Conservation (phyloP, 2,888 invertebrate species). For the Calephelis perditalis region DNA sequence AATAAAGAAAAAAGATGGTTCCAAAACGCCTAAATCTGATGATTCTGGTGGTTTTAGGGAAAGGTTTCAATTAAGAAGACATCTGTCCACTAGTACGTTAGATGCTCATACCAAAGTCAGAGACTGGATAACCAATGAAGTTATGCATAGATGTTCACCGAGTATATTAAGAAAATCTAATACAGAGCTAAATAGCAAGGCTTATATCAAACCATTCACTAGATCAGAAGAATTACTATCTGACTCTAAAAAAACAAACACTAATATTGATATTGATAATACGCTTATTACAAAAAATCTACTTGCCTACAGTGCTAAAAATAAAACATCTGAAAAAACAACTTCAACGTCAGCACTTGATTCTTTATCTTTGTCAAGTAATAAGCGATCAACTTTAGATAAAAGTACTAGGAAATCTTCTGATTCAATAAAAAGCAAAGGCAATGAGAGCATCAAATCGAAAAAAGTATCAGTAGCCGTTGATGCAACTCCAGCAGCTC, state of each 20-base stretch:
- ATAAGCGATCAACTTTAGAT: slow-evolving; percentile 47
- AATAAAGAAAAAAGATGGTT: slow-evolving; percentile 72
- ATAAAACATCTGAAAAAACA: slow-evolving; percentile 65
- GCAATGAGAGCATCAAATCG: slow-evolving; percentile 66
- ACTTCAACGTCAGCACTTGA: slow-evolving; percentile 68
- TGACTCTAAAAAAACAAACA: slow-evolving; percentile 47
- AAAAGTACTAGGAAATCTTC: slow-evolving; percentile 58
- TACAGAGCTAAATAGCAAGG: slow-evolving; percentile 52
- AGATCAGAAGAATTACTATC: slow-evolving; percentile 68
- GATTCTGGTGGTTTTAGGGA: slow-evolving; percentile 78
- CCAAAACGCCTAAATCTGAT: slow-evolving; percentile 77
- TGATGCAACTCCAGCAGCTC: slow-evolving; percentile 86
- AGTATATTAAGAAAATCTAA: slow-evolving; percentile 78
- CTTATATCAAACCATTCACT: slow-evolving; percentile 54
- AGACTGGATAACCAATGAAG: slow-evolving; percentile 91
- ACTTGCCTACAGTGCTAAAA: slow-evolving; percentile 42
- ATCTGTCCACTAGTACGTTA: slow-evolving; percentile 88
- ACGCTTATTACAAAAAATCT: slow-evolving; percentile 37
- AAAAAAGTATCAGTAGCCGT: slow-evolving; percentile 87
- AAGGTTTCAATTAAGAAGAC: slow-evolving; percentile 81
- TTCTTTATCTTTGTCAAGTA: slow-evolving; percentile 61
- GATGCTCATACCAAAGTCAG: slow-evolving; percentile 92
- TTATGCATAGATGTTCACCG: slow-evolving; percentile 84
- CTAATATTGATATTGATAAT: slow-evolving; percentile 39
- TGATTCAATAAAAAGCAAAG: slow-evolving; percentile 64